Evolutionary conservation across 1,140 invertebrate genomes (phyloP).

Genomic region (Mya arenaria): DNA sequence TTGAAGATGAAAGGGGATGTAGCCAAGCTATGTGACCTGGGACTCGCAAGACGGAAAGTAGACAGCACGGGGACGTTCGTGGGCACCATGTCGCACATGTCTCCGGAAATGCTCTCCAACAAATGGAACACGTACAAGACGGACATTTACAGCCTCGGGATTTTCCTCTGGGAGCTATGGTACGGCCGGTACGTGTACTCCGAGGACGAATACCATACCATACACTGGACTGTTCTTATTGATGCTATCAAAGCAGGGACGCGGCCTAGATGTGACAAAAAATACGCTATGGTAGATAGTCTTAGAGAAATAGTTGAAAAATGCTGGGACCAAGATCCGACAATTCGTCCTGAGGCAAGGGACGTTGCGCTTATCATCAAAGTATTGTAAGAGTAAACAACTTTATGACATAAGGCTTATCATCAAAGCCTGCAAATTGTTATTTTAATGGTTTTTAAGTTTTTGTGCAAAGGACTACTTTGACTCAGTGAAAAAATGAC

Average conservation of each 20-base stretch:
- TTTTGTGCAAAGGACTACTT: too few relatives aligned
- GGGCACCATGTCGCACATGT: conserved; percentile 48
- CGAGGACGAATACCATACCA: neutral
- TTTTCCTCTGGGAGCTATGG: conserved; percentile 52
- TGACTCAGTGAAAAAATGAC: too few relatives aligned
- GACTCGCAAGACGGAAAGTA: conserved; percentile 23
- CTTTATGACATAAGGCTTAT: too few relatives aligned
- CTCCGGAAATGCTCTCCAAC: conserved; percentile 31
- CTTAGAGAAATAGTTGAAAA: conserved; percentile 5
- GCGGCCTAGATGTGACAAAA: conserved; percentile 9
- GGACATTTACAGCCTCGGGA: conserved; percentile 47
- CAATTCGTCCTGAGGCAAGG: neutral
- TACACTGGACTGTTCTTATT: neutral
- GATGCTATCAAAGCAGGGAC: neutral
- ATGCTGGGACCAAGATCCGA: conserved; percentile 33
- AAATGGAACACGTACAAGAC: conserved; percentile 25
- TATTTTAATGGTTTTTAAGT: too few relatives aligned
- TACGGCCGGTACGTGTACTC: conserved; percentile 33
- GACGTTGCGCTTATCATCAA: too few relatives aligned
- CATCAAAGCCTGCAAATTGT: too few relatives aligned
- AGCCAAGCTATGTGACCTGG: conserved; percentile 44
- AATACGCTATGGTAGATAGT: neutral
- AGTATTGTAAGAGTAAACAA: too few relatives aligned
- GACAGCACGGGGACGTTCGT: conserved; percentile 17
- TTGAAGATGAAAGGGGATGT: conserved; percentile 26